A percentile compares a stretch with the other conserved stretches of the same genome.
Conservation (phyloP, 2,888 invertebrate genomes). For the Scrobipalpa costella region DNA sequence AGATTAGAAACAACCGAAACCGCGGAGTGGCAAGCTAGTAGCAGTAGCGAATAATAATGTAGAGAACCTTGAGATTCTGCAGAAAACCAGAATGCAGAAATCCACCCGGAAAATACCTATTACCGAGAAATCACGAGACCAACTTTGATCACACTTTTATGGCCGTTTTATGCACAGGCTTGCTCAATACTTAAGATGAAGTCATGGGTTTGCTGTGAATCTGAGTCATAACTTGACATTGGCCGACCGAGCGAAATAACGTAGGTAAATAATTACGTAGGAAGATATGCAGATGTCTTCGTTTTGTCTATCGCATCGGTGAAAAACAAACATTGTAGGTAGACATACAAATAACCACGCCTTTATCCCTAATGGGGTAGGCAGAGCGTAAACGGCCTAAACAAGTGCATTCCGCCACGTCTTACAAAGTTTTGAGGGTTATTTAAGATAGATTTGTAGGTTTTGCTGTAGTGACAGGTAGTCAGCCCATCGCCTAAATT, state of each 20-base stretch:
- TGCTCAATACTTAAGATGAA: neutral
- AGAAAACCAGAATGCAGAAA: neutral
- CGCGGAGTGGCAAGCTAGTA: too few relatives aligned
- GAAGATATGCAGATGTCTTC: neutral
- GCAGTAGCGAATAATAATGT: too few relatives aligned
- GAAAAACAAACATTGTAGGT: neutral
- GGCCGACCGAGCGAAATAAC: neutral
- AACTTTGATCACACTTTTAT: neutral
- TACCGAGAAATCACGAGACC: neutral
- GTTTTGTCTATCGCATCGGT: neutral
- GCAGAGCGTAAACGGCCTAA: too few relatives aligned
- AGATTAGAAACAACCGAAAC: too few relatives aligned
- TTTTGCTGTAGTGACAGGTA: too few relatives aligned
- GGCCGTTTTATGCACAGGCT: neutral
- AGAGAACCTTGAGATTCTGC: too few relatives aligned
- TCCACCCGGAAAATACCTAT: neutral
- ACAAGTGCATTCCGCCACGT: too few relatives aligned
- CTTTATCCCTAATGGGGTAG: too few relatives aligned
- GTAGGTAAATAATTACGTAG: constrained; percentile 3
- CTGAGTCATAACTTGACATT: constrained; percentile 19
- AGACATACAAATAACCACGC: too few relatives aligned
- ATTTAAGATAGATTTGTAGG: too few relatives aligned
- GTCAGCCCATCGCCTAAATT: too few relatives aligned
- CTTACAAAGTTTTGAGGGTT: too few relatives aligned
- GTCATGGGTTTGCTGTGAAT: constrained; percentile 1